Evolutionary conservation across 2,888 invertebrate species (phyloP).

Genomic region (Eristalis pertinax): DNA sequence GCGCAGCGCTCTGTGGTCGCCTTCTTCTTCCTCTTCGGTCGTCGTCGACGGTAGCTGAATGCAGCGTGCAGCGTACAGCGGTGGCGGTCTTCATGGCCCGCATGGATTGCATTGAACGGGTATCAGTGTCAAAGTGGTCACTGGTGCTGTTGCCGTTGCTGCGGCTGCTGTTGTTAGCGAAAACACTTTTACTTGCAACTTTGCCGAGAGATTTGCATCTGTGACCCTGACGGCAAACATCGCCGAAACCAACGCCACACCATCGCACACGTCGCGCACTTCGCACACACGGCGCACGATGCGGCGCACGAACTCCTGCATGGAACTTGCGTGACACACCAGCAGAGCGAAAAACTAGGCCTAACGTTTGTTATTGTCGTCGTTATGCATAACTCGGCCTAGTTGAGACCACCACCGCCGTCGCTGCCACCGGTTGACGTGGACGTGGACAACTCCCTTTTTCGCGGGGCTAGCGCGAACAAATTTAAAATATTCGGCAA

Average conservation of each 20-base stretch:
- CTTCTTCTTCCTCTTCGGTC: slow-evolving; percentile 69
- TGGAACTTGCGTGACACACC: slow-evolving; percentile 71
- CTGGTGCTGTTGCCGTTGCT: too few species aligned
- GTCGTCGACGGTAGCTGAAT: background rate
- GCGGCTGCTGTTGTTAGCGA: slow-evolving; percentile 34
- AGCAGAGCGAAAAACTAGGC: slow-evolving; percentile 48
- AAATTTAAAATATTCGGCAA: slow-evolving; percentile 66
- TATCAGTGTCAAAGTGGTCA: slow-evolving; percentile 69
- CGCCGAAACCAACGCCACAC: slow-evolving; percentile 32
- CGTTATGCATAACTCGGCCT: slow-evolving; percentile 69
- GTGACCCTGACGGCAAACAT: slow-evolving; percentile 61
- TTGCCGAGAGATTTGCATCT: slow-evolving; percentile 61
- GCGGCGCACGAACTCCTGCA: slow-evolving; percentile 63
- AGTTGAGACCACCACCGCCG: slow-evolving; percentile 32
- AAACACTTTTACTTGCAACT: slow-evolving; percentile 64
- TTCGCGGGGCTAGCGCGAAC: slow-evolving; percentile 24
- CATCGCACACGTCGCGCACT: background rate
- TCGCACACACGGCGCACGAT: background rate
- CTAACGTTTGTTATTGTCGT: slow-evolving; percentile 43
- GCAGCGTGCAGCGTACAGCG: background rate
- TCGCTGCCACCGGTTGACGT: slow-evolving; percentile 12
- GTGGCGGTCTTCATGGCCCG: slow-evolving; percentile 63
- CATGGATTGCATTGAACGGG: slow-evolving; percentile 65
- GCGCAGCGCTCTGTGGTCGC: slow-evolving; percentile 32
- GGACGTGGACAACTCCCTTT: slow-evolving; percentile 68